Conservation (phyloP, 2,113 vertebrate genomes). For the Poeciliopsis prolifica region DNA sequence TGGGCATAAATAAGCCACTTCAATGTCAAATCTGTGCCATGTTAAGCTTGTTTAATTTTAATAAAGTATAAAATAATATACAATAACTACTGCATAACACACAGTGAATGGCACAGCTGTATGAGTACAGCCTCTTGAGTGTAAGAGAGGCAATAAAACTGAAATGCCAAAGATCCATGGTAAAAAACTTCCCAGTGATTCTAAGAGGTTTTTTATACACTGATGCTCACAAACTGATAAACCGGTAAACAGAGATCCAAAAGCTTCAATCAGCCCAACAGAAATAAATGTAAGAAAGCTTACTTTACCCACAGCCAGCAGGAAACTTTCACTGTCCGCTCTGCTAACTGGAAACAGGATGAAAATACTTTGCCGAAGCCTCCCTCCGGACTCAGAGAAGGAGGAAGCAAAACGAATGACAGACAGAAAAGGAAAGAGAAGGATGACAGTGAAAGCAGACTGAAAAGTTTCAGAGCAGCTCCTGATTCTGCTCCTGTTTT, state of each 20-base stretch:
- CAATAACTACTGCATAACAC: constrained; percentile 36
- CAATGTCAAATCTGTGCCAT: neutral
- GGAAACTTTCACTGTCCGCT: constrained; percentile 51
- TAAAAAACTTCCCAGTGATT: constrained; percentile 73
- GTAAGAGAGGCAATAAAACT: constrained; percentile 67
- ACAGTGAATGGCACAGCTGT: constrained; percentile 58
- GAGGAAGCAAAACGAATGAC: constrained; percentile 67
- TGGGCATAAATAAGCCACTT: neutral
- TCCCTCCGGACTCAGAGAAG: constrained; percentile 32
- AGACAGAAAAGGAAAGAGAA: constrained; percentile 33
- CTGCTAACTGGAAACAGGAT: constrained; percentile 62
- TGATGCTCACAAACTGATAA: constrained; percentile 17
- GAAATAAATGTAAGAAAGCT: neutral
- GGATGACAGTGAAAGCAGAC: constrained; percentile 33
- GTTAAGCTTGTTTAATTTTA: neutral
- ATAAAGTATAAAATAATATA: constrained; percentile 9
- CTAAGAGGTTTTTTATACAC: constrained; percentile 14
- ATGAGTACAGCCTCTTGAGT: constrained; percentile 58
- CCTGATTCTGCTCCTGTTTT: constrained; percentile 17
- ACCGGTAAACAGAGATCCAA: neutral
- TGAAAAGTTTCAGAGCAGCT: constrained; percentile 37
- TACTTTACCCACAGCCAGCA: constrained; percentile 34
- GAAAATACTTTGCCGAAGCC: constrained; percentile 34
- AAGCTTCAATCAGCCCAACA: neutral
- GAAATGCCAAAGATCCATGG: constrained; percentile 71